These are phyloP conservation scores for mouse (Mus musculus) DNA, from an alignment of 2,113 vertebrate species.

Conservation along the genomic window DNA sequence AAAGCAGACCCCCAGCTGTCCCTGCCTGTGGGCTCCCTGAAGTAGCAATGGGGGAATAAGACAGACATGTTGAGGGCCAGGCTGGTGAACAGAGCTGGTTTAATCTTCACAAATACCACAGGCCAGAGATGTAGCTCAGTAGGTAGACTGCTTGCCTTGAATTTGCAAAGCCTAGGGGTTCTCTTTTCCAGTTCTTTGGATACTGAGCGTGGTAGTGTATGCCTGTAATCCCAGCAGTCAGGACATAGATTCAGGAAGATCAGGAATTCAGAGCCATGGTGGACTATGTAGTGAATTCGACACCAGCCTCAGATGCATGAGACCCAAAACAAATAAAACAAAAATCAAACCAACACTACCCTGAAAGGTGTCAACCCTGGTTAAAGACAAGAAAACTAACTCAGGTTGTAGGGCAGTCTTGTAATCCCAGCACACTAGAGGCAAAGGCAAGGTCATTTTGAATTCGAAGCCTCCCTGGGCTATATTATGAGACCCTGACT, in stretches of 20 bases:
- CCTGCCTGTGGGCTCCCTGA: background rate
- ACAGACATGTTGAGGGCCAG: background rate
- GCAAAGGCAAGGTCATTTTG: background rate
- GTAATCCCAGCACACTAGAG: background rate
- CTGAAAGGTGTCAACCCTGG: background rate
- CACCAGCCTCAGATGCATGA: background rate
- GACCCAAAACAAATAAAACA: background rate
- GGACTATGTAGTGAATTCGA: background rate
- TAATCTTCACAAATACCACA: background rate
- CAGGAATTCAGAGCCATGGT: background rate
- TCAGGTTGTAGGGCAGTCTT: background rate
- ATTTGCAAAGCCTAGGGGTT: background rate
- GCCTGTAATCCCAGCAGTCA: background rate
- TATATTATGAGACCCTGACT: background rate
- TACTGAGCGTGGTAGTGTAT: background rate
- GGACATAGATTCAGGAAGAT: background rate
- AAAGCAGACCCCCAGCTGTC: background rate
- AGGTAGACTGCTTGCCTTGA: background rate
- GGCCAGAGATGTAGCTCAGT: background rate
- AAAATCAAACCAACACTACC: background rate
- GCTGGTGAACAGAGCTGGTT: background rate
- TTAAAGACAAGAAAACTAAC: conserved; percentile 39
- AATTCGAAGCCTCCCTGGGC: background rate
- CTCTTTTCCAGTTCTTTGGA: background rate
- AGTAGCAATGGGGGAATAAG: background rate